Conservation (phyloP, 35 echinoderm and acorn worm genomes). For the Ptychodera flava region DNA sequence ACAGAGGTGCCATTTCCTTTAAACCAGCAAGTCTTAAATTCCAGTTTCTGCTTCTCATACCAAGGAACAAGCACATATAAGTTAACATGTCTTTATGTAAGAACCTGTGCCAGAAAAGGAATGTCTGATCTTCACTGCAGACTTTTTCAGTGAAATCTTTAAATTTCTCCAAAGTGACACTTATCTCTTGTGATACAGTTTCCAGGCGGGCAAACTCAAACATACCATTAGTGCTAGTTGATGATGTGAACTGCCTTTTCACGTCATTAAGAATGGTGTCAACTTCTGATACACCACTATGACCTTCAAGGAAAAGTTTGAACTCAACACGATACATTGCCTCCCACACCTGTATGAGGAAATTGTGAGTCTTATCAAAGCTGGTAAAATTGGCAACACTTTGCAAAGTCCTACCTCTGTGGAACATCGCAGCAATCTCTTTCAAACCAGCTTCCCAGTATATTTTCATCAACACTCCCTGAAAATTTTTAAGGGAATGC, state of each 20-base stretch:
- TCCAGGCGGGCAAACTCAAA: neutral
- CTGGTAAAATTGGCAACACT: slow-evolving; percentile 4
- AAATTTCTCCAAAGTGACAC: neutral
- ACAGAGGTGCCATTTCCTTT: slow-evolving; percentile 22
- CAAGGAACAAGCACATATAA: slow-evolving; percentile 35
- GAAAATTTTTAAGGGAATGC: slow-evolving; percentile 63
- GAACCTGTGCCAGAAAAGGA: slow-evolving; percentile 49
- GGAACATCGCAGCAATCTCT: slow-evolving; percentile 14
- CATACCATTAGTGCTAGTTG: neutral
- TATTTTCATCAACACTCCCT: slow-evolving; percentile 52
- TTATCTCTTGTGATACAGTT: neutral
- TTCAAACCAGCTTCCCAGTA: slow-evolving; percentile 60
- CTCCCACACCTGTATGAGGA: slow-evolving; percentile 55
- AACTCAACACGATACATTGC: slow-evolving; percentile 25
- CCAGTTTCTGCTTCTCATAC: slow-evolving; percentile 25
- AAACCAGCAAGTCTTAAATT: slow-evolving; percentile 24
- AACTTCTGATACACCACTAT: neutral
- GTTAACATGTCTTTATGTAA: slow-evolving; percentile 43
- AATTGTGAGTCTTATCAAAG: slow-evolving; percentile 39
- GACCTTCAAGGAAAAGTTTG: no score
- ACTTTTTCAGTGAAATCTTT: neutral
- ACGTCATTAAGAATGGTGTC: neutral
- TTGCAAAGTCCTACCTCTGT: slow-evolving; percentile 21
- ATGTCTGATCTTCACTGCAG: slow-evolving; percentile 23
- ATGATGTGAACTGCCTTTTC: neutral